Conservation (phyloP, 2,888 invertebrate species). For the Eupithecia pulchellata region DNA sequence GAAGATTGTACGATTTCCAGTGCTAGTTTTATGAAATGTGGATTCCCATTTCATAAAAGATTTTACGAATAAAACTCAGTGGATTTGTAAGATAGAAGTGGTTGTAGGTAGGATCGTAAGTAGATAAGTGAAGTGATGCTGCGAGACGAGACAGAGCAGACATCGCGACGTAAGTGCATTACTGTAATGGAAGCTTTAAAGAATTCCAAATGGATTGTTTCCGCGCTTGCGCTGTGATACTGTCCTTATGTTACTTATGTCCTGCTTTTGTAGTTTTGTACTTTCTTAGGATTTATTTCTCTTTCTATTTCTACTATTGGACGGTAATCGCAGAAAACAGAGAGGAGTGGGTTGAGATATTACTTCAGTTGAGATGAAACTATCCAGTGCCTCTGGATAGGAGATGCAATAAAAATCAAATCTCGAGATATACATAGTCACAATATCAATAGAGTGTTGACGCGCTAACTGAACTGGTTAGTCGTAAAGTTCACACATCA, state of each 20-base stretch:
- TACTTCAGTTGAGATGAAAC: no score
- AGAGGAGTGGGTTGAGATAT: not conserved
- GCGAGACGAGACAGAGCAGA: conserved; percentile 25
- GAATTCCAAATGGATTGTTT: conserved; percentile 12
- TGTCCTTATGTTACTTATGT: conserved; percentile 6
- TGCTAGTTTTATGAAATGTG: not conserved
- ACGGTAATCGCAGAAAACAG: not conserved
- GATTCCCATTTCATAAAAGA: not conserved
- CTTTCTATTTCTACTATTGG: not conserved
- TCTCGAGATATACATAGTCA: not conserved
- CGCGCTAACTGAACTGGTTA: not conserved
- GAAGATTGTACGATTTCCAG: not conserved
- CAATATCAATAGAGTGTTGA: not conserved
- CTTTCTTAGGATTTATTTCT: not conserved
- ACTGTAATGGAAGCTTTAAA: conserved; percentile 18
- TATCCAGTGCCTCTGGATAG: no score
- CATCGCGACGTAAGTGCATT: conserved; percentile 36
- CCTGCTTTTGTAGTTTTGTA: not conserved
- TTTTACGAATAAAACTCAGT: not conserved
- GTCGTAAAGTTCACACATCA: not conserved
- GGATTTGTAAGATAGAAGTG: conserved; percentile 11
- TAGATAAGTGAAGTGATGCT: conserved; percentile 20
- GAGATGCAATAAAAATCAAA: not conserved
- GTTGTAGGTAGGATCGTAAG: conserved; percentile 7
- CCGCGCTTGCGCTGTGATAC: not conserved